Conservation (phyloP, 2,888 invertebrate genomes). For the Xylota sylvarum region DNA sequence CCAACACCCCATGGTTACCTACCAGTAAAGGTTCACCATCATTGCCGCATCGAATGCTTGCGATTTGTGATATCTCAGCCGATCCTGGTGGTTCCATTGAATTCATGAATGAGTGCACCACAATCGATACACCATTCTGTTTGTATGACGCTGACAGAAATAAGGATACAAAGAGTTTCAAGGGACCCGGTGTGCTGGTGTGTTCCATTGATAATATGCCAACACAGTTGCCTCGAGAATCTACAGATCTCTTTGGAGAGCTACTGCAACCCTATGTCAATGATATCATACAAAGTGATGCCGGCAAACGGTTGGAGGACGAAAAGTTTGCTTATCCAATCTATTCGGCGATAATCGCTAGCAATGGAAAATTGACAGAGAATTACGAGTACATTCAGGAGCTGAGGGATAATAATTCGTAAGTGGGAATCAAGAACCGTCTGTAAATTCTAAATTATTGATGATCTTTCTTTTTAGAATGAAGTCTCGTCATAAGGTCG, state of each 20-base stretch:
- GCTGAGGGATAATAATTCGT: conserved; percentile 89
- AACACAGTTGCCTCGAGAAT: conserved; percentile 98
- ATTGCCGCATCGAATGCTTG: conserved; percentile 95
- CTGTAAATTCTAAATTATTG: not conserved
- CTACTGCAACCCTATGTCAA: conserved; percentile 94
- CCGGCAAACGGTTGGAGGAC: conserved; percentile 90
- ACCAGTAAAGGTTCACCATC: conserved; percentile 94
- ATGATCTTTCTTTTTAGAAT: conserved; percentile 84
- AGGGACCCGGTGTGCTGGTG: conserved; percentile 98
- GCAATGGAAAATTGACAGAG: conserved; percentile 96
- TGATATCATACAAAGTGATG: conserved; percentile 95
- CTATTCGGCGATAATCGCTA: conserved; percentile 94
- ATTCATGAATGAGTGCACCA: conserved; percentile 99
- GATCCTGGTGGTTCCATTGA: conserved; percentile 99
- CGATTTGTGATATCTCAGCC: conserved; percentile 99
- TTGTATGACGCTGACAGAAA: conserved; percentile 99
- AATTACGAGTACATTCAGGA: conserved; percentile 98
- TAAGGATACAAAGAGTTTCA: conserved; percentile 97
- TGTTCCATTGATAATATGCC: conserved; percentile 99
- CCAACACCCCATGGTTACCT: conserved; percentile 97
- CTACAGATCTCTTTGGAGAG: conserved; percentile 99
- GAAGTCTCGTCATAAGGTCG: conserved; percentile 90
- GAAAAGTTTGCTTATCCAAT: conserved; percentile 87
- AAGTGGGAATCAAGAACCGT: conserved; percentile 79
- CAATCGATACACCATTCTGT: conserved; percentile 99